These are phyloP conservation scores for Podocnemis expansa DNA, from an alignment of 2,113 vertebrate genomes.

Conservation along the genomic window DNA sequence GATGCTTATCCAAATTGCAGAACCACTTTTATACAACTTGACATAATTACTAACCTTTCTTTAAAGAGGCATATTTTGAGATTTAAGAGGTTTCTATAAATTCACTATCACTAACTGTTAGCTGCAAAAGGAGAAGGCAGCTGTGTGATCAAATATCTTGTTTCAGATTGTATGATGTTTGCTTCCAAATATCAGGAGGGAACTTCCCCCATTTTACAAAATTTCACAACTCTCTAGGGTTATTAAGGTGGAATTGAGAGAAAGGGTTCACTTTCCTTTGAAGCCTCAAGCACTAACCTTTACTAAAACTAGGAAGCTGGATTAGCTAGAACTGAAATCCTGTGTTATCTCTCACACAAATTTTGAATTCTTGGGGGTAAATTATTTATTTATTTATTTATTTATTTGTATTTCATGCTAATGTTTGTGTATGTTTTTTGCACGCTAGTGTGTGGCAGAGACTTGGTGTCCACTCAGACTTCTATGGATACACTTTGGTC, in stretches of 20 bases:
- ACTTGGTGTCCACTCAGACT: neutral
- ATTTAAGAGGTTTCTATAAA: too few relatives aligned
- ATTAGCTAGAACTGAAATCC: neutral
- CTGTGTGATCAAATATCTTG: neutral
- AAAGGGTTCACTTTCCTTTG: fast-evolving
- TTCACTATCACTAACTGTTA: neutral
- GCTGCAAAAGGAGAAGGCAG: neutral
- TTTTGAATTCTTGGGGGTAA: neutral
- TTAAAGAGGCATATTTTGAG: neutral
- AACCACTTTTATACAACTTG: neutral
- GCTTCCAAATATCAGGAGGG: neutral
- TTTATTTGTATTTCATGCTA: too few relatives aligned
- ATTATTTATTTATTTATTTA: too few relatives aligned
- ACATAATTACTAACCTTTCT: neutral
- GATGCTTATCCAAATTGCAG: neutral
- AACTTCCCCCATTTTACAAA: neutral
- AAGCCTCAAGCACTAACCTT: too few relatives aligned
- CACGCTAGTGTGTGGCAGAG: too few relatives aligned
- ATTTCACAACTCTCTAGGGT: neutral
- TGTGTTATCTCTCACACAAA: neutral
- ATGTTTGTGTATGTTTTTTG: too few relatives aligned
- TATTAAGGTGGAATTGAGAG: neutral
- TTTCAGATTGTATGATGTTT: neutral
- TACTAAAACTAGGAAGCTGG: neutral
- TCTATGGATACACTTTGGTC: neutral